Evolutionary conservation across 2,888 invertebrate species (phyloP).

Genomic region (Lithophane leautieri): DNA sequence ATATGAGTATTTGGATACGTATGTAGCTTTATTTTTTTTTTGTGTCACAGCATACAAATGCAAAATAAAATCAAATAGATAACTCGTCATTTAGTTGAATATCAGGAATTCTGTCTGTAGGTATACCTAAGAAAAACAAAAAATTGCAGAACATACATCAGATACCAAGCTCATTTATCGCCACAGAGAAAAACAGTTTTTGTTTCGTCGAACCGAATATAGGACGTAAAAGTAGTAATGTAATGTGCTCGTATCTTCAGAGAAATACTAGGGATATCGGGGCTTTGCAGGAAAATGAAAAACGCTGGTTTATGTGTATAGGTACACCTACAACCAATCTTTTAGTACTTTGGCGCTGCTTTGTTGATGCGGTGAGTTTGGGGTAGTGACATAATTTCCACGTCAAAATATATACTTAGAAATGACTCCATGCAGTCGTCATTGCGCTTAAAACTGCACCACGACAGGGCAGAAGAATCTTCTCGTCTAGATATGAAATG

Average conservation of each 20-base stretch:
- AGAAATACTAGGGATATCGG: constrained; percentile 29
- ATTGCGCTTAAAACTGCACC: neutral
- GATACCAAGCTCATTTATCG: constrained; percentile 12
- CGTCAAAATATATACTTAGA: neutral
- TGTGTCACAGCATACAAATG: neutral
- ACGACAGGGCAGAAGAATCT: neutral
- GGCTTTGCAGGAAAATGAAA: constrained; percentile 38
- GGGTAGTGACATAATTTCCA: neutral
- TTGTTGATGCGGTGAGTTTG: neutral
- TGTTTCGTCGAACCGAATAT: constrained; percentile 13
- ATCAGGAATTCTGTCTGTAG: neutral
- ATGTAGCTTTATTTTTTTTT: too few relatives aligned
- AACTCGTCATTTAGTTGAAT: neutral
- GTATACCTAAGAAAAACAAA: neutral
- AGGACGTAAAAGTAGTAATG: constrained; percentile 37
- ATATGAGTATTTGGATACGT: neutral
- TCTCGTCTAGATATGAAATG: neutral
- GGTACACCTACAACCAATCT: neutral
- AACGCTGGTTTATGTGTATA: constrained; percentile 10
- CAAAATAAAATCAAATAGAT: neutral
- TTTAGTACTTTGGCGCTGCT: neutral
- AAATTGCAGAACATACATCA: neutral
- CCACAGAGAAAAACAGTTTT: neutral
- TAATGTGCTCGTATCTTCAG: constrained; percentile 37
- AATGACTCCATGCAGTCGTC: neutral